Percentiles rank a stretch among this genome's conserved stretches.
phyloP scores from a whole-genome alignment of 2,888 invertebrate species.

The Leptinotarsa haldemani region DNA sequence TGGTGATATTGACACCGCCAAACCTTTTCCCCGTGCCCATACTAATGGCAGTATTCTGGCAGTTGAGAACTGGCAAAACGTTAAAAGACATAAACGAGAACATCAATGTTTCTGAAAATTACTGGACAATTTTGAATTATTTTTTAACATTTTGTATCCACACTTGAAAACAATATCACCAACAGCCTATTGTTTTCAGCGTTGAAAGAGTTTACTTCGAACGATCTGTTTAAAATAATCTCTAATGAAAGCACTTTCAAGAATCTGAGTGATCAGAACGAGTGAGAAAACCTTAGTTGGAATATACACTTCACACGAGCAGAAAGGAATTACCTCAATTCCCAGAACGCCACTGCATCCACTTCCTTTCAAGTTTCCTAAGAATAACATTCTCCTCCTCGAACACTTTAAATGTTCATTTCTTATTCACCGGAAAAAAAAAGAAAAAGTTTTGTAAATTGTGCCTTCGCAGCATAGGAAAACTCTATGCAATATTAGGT shows the following conservation, averaged over 20 bases:
- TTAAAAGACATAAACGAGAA: no score
- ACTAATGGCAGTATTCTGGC: no score
- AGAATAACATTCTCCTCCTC: constrained; percentile 4
- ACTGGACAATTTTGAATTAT: no score
- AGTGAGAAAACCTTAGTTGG: background rate
- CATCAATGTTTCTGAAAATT: no score
- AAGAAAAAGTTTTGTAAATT: constrained; percentile 5
- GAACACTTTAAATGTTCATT: constrained; percentile 14
- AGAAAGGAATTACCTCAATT: background rate
- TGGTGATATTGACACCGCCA: no score
- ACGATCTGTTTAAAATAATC: background rate
- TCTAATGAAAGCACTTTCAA: background rate
- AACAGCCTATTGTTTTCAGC: background rate
- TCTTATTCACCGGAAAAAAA: constrained; percentile 6
- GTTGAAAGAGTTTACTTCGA: background rate
- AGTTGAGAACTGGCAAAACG: no score
- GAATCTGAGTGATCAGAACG: background rate
- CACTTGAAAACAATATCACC: no score
- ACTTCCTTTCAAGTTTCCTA: background rate
- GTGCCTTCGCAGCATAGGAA: constrained; percentile 7
- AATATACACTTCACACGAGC: background rate
- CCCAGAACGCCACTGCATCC: background rate
- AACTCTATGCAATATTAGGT: constrained; percentile 10
- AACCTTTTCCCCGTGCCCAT: no score
- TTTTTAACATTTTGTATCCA: no score